A percentile compares a stretch with the other conserved stretches of the same genome.
These are phyloP conservation scores for Kryptolebias marmoratus DNA, from an alignment of 2,113 vertebrate genomes.

Conservation along the genomic window DNA sequence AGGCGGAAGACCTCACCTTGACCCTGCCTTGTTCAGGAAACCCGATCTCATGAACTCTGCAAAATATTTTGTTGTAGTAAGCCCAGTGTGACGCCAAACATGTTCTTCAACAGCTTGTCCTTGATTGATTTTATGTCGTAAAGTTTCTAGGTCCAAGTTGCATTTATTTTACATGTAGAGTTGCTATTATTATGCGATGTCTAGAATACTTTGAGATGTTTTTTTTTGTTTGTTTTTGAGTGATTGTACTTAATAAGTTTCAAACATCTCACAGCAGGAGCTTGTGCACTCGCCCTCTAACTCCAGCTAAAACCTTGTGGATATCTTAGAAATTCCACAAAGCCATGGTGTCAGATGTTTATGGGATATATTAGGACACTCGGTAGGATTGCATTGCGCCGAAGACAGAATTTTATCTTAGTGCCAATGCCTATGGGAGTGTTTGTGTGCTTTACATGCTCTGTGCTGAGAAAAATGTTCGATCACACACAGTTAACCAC, in stretches of 20 bases:
- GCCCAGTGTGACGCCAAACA: conserved; percentile 14
- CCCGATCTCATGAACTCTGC: conserved; percentile 31
- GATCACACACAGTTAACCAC: not conserved
- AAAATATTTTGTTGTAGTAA: conserved; percentile 42
- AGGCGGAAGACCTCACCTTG: conserved; percentile 53
- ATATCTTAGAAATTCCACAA: conserved; percentile 75
- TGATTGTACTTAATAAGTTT: conserved; percentile 53
- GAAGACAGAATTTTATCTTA: not conserved
- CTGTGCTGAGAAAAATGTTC: not conserved
- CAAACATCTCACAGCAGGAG: not conserved
- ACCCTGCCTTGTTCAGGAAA: conserved; percentile 55
- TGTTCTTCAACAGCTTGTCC: conserved; percentile 9
- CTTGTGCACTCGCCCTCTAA: not conserved
- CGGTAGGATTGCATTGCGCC: conserved; percentile 28
- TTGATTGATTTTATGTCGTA: conserved; percentile 9
- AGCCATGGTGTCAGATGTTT: conserved; percentile 65
- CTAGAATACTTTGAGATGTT: conserved; percentile 30
- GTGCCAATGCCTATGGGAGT: not conserved
- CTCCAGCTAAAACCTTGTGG: no score
- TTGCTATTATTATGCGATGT: conserved; percentile 17
- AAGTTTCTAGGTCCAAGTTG: not conserved
- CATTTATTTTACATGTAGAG: conserved; percentile 28
- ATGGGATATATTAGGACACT: conserved; percentile 61
- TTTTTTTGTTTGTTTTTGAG: conserved; percentile 19
- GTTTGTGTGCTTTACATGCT: not conserved